These are phyloP conservation scores for Remorina albescens DNA, from an alignment of 2,797 vertebrate genomes.

Conservation along the genomic window DNA sequence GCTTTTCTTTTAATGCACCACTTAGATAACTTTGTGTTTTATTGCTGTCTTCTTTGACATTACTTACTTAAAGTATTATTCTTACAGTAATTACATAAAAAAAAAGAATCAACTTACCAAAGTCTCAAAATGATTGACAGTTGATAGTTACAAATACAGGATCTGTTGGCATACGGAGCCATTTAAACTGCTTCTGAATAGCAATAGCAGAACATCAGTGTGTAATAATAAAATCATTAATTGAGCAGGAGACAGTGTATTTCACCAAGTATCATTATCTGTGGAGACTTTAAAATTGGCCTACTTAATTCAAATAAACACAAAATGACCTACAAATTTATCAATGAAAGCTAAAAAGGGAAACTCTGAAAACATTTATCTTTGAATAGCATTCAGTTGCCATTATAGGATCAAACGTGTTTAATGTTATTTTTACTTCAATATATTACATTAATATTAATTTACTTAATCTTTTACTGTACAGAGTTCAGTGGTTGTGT, in stretches of 20 bases:
- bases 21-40: slow-evolving; percentile 35
- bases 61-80: too few species aligned
- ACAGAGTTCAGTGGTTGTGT: slow-evolving; percentile 54
- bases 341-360: slow-evolving; percentile 32
- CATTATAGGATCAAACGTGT: slow-evolving; percentile 33
- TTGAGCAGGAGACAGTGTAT: slow-evolving; percentile 3
- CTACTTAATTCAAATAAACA: too few species aligned
- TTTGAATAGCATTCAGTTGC: slow-evolving; percentile 7
- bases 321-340: too few species aligned
- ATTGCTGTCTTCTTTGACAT: slow-evolving; percentile 57
- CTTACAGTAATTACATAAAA: slow-evolving; percentile 26
- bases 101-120: slow-evolving; percentile 36
- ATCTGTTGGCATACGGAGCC: slow-evolving; percentile 11
- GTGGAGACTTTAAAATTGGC: too few species aligned
- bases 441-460: slow-evolving; percentile 35
- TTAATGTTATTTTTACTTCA: slow-evolving; percentile 18
- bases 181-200: slow-evolving; percentile 27
- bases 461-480: slow-evolving; percentile 64
- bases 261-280: slow-evolving; percentile 20
- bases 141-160: slow-evolving; percentile 34
- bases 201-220: slow-evolving; percentile 19
- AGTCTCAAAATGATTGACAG: slow-evolving; percentile 31
- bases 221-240: slow-evolving; percentile 20
- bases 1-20: slow-evolving; percentile 16
- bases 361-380: slow-evolving; percentile 30